These are phyloP conservation scores for Corvus moneduloides DNA, from an alignment of 2,113 vertebrate genomes.

Conservation along the genomic window DNA sequence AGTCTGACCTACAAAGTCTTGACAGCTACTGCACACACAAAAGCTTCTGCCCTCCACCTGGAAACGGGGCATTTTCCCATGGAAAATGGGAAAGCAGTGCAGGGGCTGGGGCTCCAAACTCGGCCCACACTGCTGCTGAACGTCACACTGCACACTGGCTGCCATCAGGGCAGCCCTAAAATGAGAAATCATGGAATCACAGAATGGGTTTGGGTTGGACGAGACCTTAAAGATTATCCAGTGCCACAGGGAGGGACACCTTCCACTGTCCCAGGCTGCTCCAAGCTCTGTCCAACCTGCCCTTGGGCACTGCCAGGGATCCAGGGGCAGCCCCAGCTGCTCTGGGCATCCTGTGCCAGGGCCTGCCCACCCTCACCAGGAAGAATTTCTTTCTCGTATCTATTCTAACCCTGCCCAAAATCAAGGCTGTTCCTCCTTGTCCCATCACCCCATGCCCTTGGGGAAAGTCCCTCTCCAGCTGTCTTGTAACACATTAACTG, in stretches of 20 bases:
- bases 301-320: background rate
- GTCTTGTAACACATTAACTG: background rate
- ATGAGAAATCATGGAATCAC: background rate
- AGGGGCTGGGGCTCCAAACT: background rate
- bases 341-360: background rate
- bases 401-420: background rate
- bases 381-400: background rate
- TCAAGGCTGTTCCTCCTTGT: background rate
- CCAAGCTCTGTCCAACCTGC: background rate
- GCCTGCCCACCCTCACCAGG: rapidly evolving
- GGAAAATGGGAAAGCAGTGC: rapidly evolving
- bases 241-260: background rate
- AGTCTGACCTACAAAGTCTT: background rate
- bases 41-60: background rate
- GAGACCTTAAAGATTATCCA: rapidly evolving
- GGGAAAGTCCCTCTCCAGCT: background rate
- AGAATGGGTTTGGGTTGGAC: background rate
- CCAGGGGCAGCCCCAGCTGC: background rate
- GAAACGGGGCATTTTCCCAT: background rate
- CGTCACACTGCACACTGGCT: background rate
- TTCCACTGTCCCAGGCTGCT: background rate
- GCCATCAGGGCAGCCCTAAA: background rate
- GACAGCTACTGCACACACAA: background rate
- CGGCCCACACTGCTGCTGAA: background rate
- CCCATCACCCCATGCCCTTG: background rate